Evolutionary conservation across 2,888 invertebrate species (phyloP), one percentile per base, ranked within the genome.

Genomic region (Entomobrya multifasciata): DNA sequence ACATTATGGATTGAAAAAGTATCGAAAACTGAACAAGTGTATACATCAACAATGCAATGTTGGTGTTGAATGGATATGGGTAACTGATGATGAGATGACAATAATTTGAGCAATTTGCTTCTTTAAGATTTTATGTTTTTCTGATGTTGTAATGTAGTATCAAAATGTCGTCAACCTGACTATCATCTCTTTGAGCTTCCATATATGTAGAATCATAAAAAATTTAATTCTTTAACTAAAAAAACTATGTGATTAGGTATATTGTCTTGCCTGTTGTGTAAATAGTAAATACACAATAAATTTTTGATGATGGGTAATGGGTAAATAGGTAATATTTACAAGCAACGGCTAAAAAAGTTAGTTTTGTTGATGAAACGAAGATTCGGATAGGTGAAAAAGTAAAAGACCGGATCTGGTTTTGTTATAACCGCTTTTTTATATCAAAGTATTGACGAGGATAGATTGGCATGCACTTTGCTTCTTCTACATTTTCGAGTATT

Each of bases 101-200:
- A 77, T 77, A 57, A 77, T 77, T 76, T 76, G 55, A 62, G 60
- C 62, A 78, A 78, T 78, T 78, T 78, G 78, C 78, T 78, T 78
- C 49, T 44, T 44, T 65, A 44, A 20, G 44, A 57, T 25, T 60
- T 60, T 36, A 30, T 15, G 13, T 25, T 25, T 11, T 60, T 60
- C 27, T 25, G 25, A 4, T 25, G 13, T 27, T 60, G 60, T 60
- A 60, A 78, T 62, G 65, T 62, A 47, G 20, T 49, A 62, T 78
- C 65, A 49, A 78, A 78, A 15, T 36, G 60, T 60, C 60, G 60
- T 60, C 60, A 60, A 60, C 27, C 5, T 60, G 27, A 60, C 25
- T 30, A 60, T 60, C 60, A 60, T n/a, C 60, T 11, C 2, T n/a
- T 25, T 15, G 27, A 36, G 36, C 36, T 8, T 36, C 36, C 36